Evolutionary conservation across 2,888 invertebrate genomes (phyloP).

Genomic region (Muschampia plurimacula): DNA sequence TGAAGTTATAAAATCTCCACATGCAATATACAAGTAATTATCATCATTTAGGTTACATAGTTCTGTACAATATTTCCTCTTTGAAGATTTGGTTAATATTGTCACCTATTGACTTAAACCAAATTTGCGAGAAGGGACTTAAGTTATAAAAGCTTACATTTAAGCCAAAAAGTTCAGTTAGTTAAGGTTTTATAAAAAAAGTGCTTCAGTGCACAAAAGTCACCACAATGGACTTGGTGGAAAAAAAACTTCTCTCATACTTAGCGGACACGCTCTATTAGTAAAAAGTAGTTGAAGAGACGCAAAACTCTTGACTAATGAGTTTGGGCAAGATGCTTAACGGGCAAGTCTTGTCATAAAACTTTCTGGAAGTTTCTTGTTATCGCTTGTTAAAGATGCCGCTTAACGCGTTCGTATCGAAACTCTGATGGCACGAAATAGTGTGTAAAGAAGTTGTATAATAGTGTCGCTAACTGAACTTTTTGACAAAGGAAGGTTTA

Average conservation of each 20-base stretch:
- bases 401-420: not conserved
- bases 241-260: slow-evolving; percentile 19
- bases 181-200: not conserved
- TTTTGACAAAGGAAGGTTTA: not conserved
- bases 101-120: no score
- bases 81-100: no score
- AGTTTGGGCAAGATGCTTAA: slow-evolving; percentile 23
- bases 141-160: no score
- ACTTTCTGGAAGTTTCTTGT: slow-evolving; percentile 19
- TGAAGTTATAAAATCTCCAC: no score
- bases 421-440: not conserved
- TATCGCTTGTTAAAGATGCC: slow-evolving; percentile 17
- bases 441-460: not conserved
- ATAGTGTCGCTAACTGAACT: not conserved
- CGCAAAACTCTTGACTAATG: slow-evolving; percentile 29
- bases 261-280: slow-evolving; percentile 27
- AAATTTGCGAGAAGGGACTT: no score
- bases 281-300: slow-evolving; percentile 24
- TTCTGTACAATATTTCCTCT: no score
- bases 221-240: slow-evolving; percentile 1
- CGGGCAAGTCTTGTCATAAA: slow-evolving; percentile 30
- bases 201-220: not conserved
- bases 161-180: no score
- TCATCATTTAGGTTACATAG: no score
- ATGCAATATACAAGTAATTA: no score